Evolutionary conservation across 2,113 vertebrate genomes (phyloP), one percentile per base, ranked within the genome.

Genomic region (Varanus komodoensis): DNA sequence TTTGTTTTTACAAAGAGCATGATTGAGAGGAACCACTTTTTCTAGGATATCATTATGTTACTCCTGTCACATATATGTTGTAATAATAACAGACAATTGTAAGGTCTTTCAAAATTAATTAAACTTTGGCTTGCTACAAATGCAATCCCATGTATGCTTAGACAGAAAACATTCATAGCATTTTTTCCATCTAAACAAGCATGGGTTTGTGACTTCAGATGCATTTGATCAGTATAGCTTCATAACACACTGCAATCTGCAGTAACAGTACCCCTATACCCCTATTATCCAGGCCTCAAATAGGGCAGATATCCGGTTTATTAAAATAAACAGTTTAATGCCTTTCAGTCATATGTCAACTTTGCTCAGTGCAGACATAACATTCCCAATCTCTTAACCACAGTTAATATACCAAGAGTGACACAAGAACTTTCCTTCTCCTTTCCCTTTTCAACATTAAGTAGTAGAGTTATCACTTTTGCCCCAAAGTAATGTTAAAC

Each of bases 11-110:
- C 1, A 4, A 17, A 91, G 87, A 89, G 8, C 87, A 0, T 87
- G 54, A 86, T 94, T 95, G 95, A 0, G 92, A 93, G 86, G 32
- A 44, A 89, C 54, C 77, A 25, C 83, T 90, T 90, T 86, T 93
- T 21, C 74, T 34, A 75, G 64, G 89, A 89, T 94, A 67, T 50
- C 73, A 93, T 91, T 79, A 90, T 34, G 91, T 92, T 94, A 27
- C 2, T 85, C 89, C 95, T 82, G 29, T 27, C 89, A 4, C 6
- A 81, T 87, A 85, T 44, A 86, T 87, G n/a, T 82, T 71, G 32
- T 90, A 74, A 87, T 91, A n/a, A 91, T 93, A 87, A 94, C 89
- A 44, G 1, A 34, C 32, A 84, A 19, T 44, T 23, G 89, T 92
- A 73, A 84, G 27, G 75, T 54, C n/a, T 92, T 44, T 61, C 57